Evolutionary conservation across 2,888 invertebrate species (phyloP).

Genomic region (Lysandra coridon): DNA sequence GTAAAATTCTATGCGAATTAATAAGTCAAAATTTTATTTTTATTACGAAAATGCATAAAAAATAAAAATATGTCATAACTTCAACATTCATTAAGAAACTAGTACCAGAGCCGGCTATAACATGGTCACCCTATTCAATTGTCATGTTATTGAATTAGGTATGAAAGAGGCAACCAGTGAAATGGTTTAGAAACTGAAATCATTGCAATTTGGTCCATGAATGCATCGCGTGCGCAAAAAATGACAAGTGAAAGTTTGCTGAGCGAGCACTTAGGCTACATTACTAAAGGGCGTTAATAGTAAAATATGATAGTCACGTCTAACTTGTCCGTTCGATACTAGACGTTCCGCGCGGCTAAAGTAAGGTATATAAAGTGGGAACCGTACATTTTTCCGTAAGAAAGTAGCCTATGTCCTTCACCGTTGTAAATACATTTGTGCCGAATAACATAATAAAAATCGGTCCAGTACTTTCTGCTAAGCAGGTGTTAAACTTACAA

Average conservation of each 20-base stretch:
- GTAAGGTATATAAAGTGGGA: too few relatives aligned
- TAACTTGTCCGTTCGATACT: too few relatives aligned
- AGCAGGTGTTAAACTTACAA: not conserved
- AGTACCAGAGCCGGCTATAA: not conserved
- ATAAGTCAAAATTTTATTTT: too few relatives aligned
- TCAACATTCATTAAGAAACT: not conserved
- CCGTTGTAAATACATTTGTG: too few relatives aligned
- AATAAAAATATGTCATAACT: not conserved
- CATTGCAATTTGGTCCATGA: constrained; percentile 22
- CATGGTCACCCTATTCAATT: constrained; percentile 36
- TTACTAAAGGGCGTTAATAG: not conserved
- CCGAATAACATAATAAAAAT: too few relatives aligned
- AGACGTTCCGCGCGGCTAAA: too few relatives aligned
- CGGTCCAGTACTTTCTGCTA: not conserved
- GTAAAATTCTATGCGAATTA: too few relatives aligned
- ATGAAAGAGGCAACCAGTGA: constrained; percentile 30
- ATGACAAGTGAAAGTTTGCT: constrained; percentile 23
- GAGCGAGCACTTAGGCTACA: not conserved
- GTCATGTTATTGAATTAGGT: constrained; percentile 41
- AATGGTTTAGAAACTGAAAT: constrained; percentile 42
- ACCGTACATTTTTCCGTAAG: too few relatives aligned
- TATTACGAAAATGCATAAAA: too few relatives aligned
- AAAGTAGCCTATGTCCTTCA: too few relatives aligned
- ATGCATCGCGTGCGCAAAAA: constrained; percentile 34
- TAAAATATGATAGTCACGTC: too few relatives aligned